Percentiles rank a stretch among this genome's conserved stretches.
Evolutionary conservation across 2,113 vertebrate species (phyloP).

Genomic region (Corythoichthys haematopterus): DNA sequence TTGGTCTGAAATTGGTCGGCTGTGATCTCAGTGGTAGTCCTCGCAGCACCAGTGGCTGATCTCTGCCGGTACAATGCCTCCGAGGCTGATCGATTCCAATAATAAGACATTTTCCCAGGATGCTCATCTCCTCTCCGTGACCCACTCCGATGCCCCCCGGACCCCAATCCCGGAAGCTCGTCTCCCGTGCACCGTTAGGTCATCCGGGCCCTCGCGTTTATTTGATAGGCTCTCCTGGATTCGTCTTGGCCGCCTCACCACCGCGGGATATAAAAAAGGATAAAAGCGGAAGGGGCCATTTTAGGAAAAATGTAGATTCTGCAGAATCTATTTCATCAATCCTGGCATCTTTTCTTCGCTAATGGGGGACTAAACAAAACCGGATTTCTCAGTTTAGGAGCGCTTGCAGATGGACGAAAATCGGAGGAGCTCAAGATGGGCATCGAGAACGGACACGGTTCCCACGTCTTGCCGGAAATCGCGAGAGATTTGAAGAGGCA

Average conservation of each 20-base stretch:
- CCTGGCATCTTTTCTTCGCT: constrained; percentile 35
- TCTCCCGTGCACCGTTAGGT: constrained; percentile 19
- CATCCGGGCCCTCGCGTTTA: constrained; percentile 9
- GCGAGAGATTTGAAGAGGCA: constrained; percentile 45
- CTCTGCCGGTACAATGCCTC: constrained; percentile 36
- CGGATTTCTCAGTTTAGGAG: constrained; percentile 34
- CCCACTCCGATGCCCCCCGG: constrained; percentile 18
- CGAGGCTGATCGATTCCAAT: constrained; percentile 59
- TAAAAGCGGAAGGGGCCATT: constrained; percentile 10
- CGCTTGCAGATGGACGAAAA: constrained; percentile 41
- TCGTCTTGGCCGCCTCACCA: constrained; percentile 25
- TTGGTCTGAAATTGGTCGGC: constrained; percentile 41
- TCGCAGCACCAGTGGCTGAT: constrained; percentile 45
- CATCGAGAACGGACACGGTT: constrained; percentile 30
- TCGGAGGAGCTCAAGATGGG: constrained; percentile 18
- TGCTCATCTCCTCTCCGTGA: constrained; percentile 36
- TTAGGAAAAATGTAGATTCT: constrained; percentile 16
- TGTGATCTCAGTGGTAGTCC: constrained; percentile 58
- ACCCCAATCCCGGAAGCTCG: constrained; percentile 10
- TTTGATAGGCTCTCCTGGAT: constrained; percentile 24
- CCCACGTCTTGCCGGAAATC: constrained; percentile 47
- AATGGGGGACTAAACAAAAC: constrained; percentile 32
- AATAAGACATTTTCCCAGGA: constrained; percentile 61
- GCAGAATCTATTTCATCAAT: constrained; percentile 23
- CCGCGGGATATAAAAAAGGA: constrained; percentile 25